Evolutionary conservation across 2,797 vertebrate species (phyloP), one percentile per base, ranked within the genome.

Genomic region (Rhinella marina): DNA sequence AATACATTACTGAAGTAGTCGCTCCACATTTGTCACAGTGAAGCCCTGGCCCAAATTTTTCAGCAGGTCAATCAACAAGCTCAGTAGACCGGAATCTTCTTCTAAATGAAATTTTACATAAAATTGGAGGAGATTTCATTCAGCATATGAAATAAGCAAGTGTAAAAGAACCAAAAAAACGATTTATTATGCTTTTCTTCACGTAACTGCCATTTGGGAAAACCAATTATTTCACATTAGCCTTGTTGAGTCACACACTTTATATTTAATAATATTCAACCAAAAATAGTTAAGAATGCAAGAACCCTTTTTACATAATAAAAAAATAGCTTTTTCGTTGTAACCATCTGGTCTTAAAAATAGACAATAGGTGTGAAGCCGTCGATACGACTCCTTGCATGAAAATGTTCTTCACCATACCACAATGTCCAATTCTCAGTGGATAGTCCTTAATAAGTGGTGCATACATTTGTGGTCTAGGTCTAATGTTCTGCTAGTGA

Each of bases 341-440:
- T 90, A 92, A 92, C 91, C 91, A 92, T 92, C 89, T 92, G 91
- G 88, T 92, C 92, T 92, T 92, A 93, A 92, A 93, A 93, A 92
- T 92, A 93, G 92, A 92, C 92, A 89, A 91, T 89, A 91, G 90
- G 88, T 76, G 88, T 89, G 91, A 90, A 90, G 90, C 90, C 90
- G 90, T 86, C 91, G 92, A 92, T 84, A 84, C 91, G 90, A 90
- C 91, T 90, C 56, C 88, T 81, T 21, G 41, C 85, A 66, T 90
- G 76, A 72, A 87, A 90, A 90, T 84, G 88, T 90, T 85, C 83
- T 85, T 77, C 85, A 77, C 88, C 1, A 61, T 61, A 32, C 77
- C 84, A n/a, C 86, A 87, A 54, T 6, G 66, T 77, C 2, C 61
- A 48, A 21, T 2, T 50, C 59, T 78, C 52, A 54, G 85, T 21